Base-by-base conservation (phyloP, 2,797 vertebrate species). In the Crenichthys baileyi region DNA sequence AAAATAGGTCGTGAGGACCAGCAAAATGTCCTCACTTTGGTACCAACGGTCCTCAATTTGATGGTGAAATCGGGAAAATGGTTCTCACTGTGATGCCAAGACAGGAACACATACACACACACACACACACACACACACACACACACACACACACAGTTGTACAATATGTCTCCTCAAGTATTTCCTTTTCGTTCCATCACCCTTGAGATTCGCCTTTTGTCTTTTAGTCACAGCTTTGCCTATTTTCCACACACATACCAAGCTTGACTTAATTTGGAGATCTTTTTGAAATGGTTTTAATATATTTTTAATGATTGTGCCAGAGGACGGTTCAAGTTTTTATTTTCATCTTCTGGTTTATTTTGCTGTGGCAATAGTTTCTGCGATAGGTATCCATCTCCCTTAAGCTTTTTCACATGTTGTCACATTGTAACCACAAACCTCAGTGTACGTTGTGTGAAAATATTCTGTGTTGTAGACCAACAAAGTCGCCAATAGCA, bases 231-330 rank as follows among this genome's bases (percentile, higher is more conserved):
- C 88, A 88, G 84, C 83, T 88, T 88, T 88, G 79, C 86, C n/a
- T 56, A 83, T 87, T 90, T 63, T 90, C 71, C 79, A 85, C 85
- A 86, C 89, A 88, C 61, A 31, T 85, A 83, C 90, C 79, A 86
- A 78, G 82, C 82, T 78, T 79, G 60, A 87, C 75, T 41, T 46
- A 70, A 73, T 76, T 20, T 76, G 82, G 79, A 72, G 15, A 53
- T 79, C 46, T 78, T 82, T 83, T 68, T 67, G 58, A 75, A 31
- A 53, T 41, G 53, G 44, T 31, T 44, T 61, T 76, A 50, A 50
- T 75, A 53, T 70, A 46, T 73, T 41, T 72, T 48, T 68, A n/a
- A 44, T 41, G 63, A 20, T 67, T 39, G 1, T 24, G 39, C 63
- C 36, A 39, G 61, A 78, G 56, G 22, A 79, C 71, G 61, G 72